These are phyloP conservation scores for Cololabis saira DNA, from an alignment of 2,113 vertebrate species.

Conservation along the genomic window DNA sequence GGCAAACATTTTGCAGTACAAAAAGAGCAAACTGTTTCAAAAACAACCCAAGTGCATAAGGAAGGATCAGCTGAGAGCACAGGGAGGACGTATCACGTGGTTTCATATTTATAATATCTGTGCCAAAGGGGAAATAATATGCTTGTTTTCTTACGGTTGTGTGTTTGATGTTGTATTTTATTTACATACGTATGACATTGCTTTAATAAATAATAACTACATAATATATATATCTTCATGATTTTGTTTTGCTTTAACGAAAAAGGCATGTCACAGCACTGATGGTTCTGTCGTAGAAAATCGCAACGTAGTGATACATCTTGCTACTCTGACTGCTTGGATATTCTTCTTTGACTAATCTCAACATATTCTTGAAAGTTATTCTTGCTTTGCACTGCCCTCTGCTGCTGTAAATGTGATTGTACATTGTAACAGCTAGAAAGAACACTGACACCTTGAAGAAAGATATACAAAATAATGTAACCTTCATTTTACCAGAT, in stretches of 20 bases:
- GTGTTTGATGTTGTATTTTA: background rate
- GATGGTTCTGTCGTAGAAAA: background rate
- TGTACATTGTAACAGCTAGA: too few relatives aligned
- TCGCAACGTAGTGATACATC: slow-evolving; percentile 15
- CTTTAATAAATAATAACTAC: too few relatives aligned
- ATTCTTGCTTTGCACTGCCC: background rate
- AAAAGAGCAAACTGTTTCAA: too few relatives aligned
- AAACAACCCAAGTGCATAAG: fast-evolving
- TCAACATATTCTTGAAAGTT: too few relatives aligned
- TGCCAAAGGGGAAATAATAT: background rate
- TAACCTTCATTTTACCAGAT: too few relatives aligned
- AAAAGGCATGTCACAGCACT: too few relatives aligned
- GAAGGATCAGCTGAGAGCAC: background rate
- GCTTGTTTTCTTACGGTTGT: background rate
- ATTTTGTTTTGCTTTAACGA: too few relatives aligned
- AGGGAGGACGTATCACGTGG: background rate
- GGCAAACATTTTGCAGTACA: slow-evolving; percentile 53
- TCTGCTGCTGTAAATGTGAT: background rate
- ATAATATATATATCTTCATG: too few relatives aligned
- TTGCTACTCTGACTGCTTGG: fast-evolving
- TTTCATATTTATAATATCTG: background rate
- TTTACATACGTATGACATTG: too few relatives aligned
- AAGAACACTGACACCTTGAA: too few relatives aligned
- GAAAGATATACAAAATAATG: too few relatives aligned
- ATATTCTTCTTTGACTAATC: slow-evolving; percentile 13